Evolutionary conservation across 2,797 vertebrate species (phyloP), one percentile per base, ranked within the genome.

Genomic region (Parauchenoglanis punctatus): DNA sequence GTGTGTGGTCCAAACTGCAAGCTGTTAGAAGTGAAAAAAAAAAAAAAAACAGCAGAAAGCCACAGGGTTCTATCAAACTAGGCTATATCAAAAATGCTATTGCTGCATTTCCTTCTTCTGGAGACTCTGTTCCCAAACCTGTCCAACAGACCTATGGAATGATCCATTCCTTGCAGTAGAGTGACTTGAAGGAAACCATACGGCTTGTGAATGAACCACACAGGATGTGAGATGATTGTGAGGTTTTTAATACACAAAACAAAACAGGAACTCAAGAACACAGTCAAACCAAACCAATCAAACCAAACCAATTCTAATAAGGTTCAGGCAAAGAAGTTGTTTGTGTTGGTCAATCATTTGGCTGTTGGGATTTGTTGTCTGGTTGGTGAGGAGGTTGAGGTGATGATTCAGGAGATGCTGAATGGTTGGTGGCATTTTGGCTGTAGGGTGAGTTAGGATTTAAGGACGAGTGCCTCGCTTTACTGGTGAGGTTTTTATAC

Each of bases 191-290:
- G 61, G 76, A 87, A 87, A 85, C 85, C 58, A 72, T 15, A 83
- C 11, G 78, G 61, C 28, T 84, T 56, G 59, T 76, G 59, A 85
- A 56, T 76, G 59, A 65, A 84, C 67, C 80, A 85, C n/a, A 8
- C 28, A 70, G 20, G 80, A 56, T 56, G 28, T 88, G 70, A 85
- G 35, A 88, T 73, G 84, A 78, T 75, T 73, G 75, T 87, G 83
- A 88, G 65, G 68, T 73, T 80, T 86, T 70, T 83, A 85, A 87
- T 81, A 75, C 68, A 88, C 67, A 89, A 83, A 87, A 75, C 83
- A 86, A 80, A 72, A 49, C 56, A 61, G 28, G 44, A 89, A 87
- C 73, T 83, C 65, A 86, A 52, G 86, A 87, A 75, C 70, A 82
- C 73, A 81, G 90, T 35, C 23, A 88, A 58, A 81, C 70, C 46